Evolutionary conservation across 2,888 invertebrate species (phyloP), one percentile per base, ranked within the genome.

Genomic region (Euzetes globulus): DNA sequence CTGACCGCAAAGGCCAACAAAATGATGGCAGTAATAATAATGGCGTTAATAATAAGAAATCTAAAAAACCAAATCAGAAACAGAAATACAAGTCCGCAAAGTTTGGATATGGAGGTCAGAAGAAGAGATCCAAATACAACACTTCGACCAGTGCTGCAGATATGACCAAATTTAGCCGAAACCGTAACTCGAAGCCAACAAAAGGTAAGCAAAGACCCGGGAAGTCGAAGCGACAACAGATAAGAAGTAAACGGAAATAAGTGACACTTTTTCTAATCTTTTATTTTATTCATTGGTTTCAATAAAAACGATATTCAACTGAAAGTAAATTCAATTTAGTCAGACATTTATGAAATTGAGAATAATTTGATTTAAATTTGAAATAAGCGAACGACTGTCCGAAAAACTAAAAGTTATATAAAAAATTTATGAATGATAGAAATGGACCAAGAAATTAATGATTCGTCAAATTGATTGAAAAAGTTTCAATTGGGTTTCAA

Each of bases 71-170:
- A 15, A 76, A 74, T 15, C 37, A 71, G 27, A 74, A 77, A 71
- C 75, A 77, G 19, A 68, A 75, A 5, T 76, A 75, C 13, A 92
- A 91, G 81, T 89, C 94, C 81, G 86, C 89, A 75, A 94, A 91
- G 82, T 98, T 90, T 84, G 97, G 98, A 0, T 95, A 91, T 84
- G 97, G 98, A 45, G 97, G 97, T 0, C 94, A 93, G 82, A 98
- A 98, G 85, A 90, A 90, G 80, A 91, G 94, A 0, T 86, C 87
- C 0, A 98, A 98, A 82, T 84, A 87, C 65, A 98, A 98, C 81
- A 93, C 92, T 0, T 89, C 88, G 78, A 88, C 91, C 0, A 94
- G 94, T 78, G 85, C 77, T 47, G 75, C 76, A 37, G 41, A 72
- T 27, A 37, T 74, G 22, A 55, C 72, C 13, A 47, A 47, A 60